Evolutionary conservation across 2,113 vertebrate species (phyloP).

Genomic region (Rhipidura dahli): DNA sequence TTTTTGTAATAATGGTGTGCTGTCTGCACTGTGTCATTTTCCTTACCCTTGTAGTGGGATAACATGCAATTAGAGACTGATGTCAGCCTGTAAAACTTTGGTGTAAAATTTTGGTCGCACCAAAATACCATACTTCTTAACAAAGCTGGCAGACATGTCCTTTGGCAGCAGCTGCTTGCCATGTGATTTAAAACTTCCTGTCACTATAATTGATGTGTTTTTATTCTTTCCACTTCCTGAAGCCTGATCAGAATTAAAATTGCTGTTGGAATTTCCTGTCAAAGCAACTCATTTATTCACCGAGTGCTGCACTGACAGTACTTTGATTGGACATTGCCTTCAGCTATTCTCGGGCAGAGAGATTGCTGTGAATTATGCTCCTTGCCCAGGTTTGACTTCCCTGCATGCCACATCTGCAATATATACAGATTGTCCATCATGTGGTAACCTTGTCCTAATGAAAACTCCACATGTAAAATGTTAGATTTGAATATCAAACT

Average conservation of each 20-base stretch:
- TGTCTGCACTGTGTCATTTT: conserved; percentile 68
- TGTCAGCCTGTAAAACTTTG: conserved; percentile 75
- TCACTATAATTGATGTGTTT: conserved; percentile 93
- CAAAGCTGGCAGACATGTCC: conserved; percentile 77
- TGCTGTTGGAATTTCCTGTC: conserved; percentile 95
- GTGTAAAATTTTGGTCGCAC: conserved; percentile 76
- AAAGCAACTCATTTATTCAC: conserved; percentile 89
- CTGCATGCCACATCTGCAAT: conserved; percentile 80
- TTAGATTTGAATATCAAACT: conserved; percentile 75
- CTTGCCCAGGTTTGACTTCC: conserved; percentile 58
- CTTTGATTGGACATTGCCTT: conserved; percentile 85
- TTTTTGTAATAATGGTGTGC: conserved; percentile 59
- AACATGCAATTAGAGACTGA: conserved; percentile 71
- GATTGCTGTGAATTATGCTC: conserved; percentile 75
- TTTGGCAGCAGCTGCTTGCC: conserved; percentile 87
- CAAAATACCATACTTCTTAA: conserved; percentile 73
- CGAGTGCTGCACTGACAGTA: conserved; percentile 74
- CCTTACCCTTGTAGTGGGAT: conserved; percentile 59
- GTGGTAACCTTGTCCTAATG: conserved; percentile 76
- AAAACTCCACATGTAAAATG: conserved; percentile 79
- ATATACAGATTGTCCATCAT: conserved; percentile 81
- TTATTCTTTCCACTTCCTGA: conserved; percentile 92
- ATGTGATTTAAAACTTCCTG: conserved; percentile 92
- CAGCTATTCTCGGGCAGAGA: conserved; percentile 70
- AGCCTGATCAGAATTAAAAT: conserved; percentile 95